These are phyloP conservation scores for Pandemis heparana DNA, from an alignment of 2,888 invertebrate genomes.

Conservation along the genomic window DNA sequence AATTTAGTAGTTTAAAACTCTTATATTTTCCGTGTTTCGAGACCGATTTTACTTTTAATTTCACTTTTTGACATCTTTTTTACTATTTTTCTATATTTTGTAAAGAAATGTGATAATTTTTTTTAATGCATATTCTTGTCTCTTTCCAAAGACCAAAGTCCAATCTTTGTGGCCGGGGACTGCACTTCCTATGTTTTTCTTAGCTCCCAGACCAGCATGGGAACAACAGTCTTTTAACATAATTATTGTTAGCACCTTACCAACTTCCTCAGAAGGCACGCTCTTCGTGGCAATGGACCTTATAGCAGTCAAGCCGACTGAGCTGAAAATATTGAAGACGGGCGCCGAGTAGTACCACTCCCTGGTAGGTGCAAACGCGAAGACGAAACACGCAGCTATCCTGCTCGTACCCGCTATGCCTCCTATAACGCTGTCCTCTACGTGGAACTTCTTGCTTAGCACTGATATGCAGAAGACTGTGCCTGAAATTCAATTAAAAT, in stretches of 20 bases:
- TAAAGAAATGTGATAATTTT: no score
- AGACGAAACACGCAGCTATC: conserved; percentile 81
- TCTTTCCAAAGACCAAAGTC: no score
- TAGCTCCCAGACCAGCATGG: no score
- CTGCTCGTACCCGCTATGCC: conserved; percentile 80
- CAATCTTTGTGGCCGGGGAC: no score
- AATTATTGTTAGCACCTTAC: conserved; percentile 56
- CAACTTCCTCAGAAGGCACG: conserved; percentile 84
- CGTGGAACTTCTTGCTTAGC: conserved; percentile 71
- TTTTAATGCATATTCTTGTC: no score
- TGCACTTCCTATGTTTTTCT: no score
- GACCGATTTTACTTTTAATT: no score
- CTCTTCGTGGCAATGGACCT: conserved; percentile 85
- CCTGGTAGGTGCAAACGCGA: conserved; percentile 78
- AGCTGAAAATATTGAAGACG: conserved; percentile 82
- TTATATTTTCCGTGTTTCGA: no score
- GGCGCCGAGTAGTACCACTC: conserved; percentile 82
- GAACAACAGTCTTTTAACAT: not conserved
- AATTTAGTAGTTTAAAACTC: no score
- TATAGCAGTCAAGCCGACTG: conserved; percentile 84
- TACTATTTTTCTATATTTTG: no score
- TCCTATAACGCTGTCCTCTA: conserved; percentile 82
- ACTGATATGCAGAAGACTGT: conserved; percentile 80
- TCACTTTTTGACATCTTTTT: no score
- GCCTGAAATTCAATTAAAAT: conserved; percentile 60